Evolutionary conservation across 1,140 invertebrate species (phyloP).

Genomic region (Arctopsyche grandis): DNA sequence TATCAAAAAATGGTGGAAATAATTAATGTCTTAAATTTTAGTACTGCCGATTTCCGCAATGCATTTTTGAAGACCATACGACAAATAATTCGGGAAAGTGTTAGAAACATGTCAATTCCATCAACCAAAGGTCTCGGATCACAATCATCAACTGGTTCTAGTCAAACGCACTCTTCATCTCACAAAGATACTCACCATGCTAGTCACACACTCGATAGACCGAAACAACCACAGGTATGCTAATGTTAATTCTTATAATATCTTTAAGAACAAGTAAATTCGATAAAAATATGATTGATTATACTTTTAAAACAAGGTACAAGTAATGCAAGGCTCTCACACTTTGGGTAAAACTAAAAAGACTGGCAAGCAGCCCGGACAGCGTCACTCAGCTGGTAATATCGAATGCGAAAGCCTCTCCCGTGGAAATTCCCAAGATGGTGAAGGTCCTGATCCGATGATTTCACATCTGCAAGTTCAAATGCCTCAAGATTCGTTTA

Average conservation of each 20-base stretch:
- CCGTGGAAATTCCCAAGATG: slow-evolving; percentile 68
- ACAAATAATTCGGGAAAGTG: slow-evolving; percentile 95
- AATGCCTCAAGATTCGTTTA: slow-evolving; percentile 70
- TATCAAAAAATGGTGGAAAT: too few species aligned
- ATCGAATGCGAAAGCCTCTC: slow-evolving; percentile 85
- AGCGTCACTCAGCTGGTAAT: slow-evolving; percentile 89
- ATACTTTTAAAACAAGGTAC: slow-evolving; percentile 59
- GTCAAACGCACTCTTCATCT: slow-evolving; percentile 54
- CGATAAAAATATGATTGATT: background rate
- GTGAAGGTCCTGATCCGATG: slow-evolving; percentile 63
- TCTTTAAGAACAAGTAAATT: slow-evolving; percentile 15
- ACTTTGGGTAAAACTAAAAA: slow-evolving; percentile 79
- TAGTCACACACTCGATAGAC: slow-evolving; percentile 70
- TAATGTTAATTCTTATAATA: too few species aligned
- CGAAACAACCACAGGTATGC: slow-evolving; percentile 68
- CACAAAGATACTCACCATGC: slow-evolving; percentile 57
- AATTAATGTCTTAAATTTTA: slow-evolving; percentile 58
- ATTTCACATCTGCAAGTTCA: slow-evolving; percentile 59
- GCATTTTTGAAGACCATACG: slow-evolving; percentile 96
- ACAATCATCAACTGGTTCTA: slow-evolving; percentile 59
- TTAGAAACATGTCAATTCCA: slow-evolving; percentile 94
- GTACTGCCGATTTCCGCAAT: slow-evolving; percentile 93
- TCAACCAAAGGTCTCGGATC: slow-evolving; percentile 74
- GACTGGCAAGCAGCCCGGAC: slow-evolving; percentile 73
- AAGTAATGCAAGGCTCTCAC: slow-evolving; percentile 74